A percentile compares a stretch with the other conserved stretches of the same genome.
Conservation (phyloP, 2,888 invertebrate species). For the Dione vanillae region DNA sequence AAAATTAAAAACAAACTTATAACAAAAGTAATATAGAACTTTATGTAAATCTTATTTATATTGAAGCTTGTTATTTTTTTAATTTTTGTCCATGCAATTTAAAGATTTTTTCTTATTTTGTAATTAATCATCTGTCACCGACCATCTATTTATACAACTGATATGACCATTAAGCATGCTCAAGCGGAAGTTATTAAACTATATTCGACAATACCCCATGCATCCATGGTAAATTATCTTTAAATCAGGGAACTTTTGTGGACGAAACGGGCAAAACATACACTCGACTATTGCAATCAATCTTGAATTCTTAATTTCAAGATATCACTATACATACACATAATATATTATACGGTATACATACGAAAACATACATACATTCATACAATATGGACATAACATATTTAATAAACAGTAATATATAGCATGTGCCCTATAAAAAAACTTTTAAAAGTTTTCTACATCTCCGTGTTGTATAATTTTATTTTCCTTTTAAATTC, state of each 20-base stretch:
- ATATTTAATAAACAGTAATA: neutral
- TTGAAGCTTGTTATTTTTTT: neutral
- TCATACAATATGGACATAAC: neutral
- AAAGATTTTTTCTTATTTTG: neutral
- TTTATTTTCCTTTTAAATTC: neutral
- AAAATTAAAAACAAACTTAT: neutral
- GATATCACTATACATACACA: constrained; percentile 1
- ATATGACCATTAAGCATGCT: constrained; percentile 25
- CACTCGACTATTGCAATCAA: neutral
- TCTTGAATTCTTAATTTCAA: neutral
- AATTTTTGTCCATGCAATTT: neutral
- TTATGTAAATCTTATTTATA: neutral
- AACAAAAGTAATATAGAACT: neutral
- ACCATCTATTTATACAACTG: constrained; percentile 21
- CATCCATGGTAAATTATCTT: constrained; percentile 9
- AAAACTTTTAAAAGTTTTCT: neutral
- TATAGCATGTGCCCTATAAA: neutral
- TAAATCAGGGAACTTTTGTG: neutral
- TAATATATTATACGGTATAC: neutral
- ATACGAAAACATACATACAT: constrained; percentile 1
- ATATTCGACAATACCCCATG: constrained; percentile 14
- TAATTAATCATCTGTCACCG: neutral
- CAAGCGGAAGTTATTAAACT: neutral
- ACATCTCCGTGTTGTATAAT: neutral
- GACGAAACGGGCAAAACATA: neutral